Evolutionary conservation across 2,113 vertebrate genomes (phyloP).

Genomic region (Kryptolebias marmoratus): DNA sequence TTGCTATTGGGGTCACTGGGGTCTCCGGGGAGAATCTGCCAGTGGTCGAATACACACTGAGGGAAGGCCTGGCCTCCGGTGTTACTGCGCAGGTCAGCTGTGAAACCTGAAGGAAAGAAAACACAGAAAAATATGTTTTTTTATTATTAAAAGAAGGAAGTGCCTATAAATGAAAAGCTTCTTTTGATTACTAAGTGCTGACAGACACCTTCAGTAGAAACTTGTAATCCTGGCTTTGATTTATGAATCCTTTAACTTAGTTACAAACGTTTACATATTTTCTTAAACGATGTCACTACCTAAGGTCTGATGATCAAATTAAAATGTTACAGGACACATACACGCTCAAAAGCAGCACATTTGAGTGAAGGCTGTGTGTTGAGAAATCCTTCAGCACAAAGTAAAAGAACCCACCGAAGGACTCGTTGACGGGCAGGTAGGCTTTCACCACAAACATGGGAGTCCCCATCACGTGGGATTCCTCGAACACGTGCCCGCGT

Average conservation of each 20-base stretch:
- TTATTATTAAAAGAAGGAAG: not conserved
- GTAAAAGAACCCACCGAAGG: conserved; percentile 85
- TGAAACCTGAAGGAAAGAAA: conserved; percentile 84
- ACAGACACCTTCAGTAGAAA: too few species aligned
- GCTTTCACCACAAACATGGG: conserved; percentile 95
- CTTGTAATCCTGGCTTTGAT: too few species aligned
- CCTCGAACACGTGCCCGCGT: conserved; percentile 93
- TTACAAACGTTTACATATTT: too few species aligned
- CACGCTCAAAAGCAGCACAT: not conserved
- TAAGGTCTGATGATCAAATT: too few species aligned
- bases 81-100: conserved; percentile 91
- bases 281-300: too few species aligned
- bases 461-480: conserved; percentile 91
- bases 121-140: not conserved
- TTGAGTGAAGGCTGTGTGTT: not conserved
- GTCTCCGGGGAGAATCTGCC: conserved; percentile 93
- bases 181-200: too few species aligned
- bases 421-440: conserved; percentile 92
- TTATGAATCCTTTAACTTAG: too few species aligned
- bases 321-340: not conserved
- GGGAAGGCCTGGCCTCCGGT: conserved; percentile 94
- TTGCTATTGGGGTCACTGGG: conserved; percentile 82
- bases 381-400: not conserved
- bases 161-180: not conserved
- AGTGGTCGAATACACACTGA: conserved; percentile 95